Conservation (phyloP, 2,888 invertebrate species). For the Dorcus hopei region DNA sequence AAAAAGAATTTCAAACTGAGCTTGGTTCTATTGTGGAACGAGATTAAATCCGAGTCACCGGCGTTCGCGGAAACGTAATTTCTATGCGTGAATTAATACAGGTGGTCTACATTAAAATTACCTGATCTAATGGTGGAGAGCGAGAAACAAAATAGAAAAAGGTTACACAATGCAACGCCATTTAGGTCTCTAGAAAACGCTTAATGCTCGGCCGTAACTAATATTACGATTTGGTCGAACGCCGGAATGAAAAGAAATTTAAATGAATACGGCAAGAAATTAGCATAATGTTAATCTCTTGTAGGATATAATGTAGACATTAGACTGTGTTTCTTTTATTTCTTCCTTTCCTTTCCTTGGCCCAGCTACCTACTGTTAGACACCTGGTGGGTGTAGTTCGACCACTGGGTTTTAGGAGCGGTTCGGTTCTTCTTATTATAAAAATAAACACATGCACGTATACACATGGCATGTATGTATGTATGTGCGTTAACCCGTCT, state of each 20-base stretch:
- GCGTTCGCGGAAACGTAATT: too few relatives aligned
- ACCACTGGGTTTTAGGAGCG: slow-evolving; percentile 1
- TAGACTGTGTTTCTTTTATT: slow-evolving; percentile 21
- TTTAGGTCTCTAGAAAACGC: slow-evolving; percentile 11
- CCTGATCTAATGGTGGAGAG: neutral
- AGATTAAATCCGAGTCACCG: too few relatives aligned
- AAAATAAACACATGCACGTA: neutral
- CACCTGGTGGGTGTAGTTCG: slow-evolving; percentile 27
- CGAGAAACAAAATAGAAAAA: slow-evolving; percentile 10
- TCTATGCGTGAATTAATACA: neutral
- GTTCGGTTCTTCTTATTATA: neutral
- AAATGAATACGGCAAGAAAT: slow-evolving; percentile 13
- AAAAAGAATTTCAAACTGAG: too few relatives aligned
- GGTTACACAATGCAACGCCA: slow-evolving; percentile 11
- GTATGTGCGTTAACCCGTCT: neutral
- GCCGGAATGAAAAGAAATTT: slow-evolving; percentile 12
- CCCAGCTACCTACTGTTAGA: slow-evolving; percentile 22
- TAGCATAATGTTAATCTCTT: slow-evolving; percentile 19
- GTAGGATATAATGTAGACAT: slow-evolving; percentile 32
- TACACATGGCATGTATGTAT: neutral
- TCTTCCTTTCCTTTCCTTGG: slow-evolving; percentile 19
- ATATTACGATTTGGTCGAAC: slow-evolving; percentile 13
- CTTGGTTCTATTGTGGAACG: too few relatives aligned
- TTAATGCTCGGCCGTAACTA: slow-evolving; percentile 14
- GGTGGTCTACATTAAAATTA: neutral